phyloP scores from a whole-genome alignment of 2,113 vertebrate genomes.

The Engraulis encrasicolus region DNA sequence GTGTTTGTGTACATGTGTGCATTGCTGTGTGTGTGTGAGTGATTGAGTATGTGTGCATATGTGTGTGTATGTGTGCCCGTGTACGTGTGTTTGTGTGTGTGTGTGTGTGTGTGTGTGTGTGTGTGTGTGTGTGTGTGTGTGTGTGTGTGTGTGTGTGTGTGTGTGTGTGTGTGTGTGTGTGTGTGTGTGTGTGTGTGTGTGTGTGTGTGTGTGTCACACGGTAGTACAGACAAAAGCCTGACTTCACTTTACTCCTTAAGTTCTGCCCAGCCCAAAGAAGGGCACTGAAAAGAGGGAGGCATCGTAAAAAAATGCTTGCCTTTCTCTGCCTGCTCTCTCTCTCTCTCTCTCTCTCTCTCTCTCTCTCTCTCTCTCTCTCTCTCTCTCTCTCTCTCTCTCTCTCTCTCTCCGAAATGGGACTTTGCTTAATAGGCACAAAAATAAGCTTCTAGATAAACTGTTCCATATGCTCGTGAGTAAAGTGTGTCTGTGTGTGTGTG shows the following conservation, averaged over 20 bases:
- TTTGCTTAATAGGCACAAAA: slow-evolving; percentile 67
- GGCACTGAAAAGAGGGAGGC: neutral
- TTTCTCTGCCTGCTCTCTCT: slow-evolving; percentile 16
- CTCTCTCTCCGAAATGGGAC: slow-evolving; percentile 43
- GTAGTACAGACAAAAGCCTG: neutral
- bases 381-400: slow-evolving; percentile 24
- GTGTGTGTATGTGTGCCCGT: neutral
- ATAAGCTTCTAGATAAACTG: slow-evolving; percentile 67
- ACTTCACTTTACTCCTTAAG: neutral
- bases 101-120: neutral
- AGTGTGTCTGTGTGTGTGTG: slow-evolving; percentile 15
- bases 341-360: slow-evolving; percentile 14
- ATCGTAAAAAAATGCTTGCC: neutral
- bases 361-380: slow-evolving; percentile 27
- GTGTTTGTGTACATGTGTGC: too few species aligned
- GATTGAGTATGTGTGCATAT: neutral
- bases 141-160: neutral
- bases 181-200: neutral
- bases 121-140: neutral
- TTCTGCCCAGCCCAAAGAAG: neutral
- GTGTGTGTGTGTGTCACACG: neutral
- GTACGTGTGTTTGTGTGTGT: neutral
- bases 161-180: too few species aligned
- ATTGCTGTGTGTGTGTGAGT: neutral
- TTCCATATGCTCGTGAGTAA: slow-evolving; percentile 67